These are phyloP conservation scores for Acrobasis consociella DNA, from an alignment of 2,888 invertebrate species.

Conservation along the genomic window DNA sequence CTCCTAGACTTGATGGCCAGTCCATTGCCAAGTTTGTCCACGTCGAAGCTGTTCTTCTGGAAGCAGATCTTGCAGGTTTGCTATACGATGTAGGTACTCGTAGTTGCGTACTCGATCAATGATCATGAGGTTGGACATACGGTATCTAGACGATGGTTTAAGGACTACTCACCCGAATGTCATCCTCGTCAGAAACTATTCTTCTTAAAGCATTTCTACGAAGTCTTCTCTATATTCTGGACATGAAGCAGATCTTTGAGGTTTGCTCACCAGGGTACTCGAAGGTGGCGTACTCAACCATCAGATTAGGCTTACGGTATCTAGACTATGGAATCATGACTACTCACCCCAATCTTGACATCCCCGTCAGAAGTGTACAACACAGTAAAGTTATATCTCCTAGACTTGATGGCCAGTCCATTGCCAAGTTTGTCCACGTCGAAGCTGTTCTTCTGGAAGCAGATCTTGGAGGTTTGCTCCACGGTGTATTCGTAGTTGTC, in stretches of 20 bases:
- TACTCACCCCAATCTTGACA: conserved; percentile 86
- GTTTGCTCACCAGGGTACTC: conserved; percentile 83
- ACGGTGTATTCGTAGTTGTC: conserved; percentile 85
- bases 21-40: conserved; percentile 87
- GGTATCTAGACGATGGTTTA: neutral
- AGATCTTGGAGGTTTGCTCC: conserved; percentile 84
- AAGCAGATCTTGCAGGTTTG: conserved; percentile 84
- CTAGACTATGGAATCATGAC: neutral
- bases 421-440: conserved; percentile 87
- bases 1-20: conserved; percentile 86
- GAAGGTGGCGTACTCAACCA: conserved; percentile 86
- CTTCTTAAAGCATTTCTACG: too few relatives aligned
- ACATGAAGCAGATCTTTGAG: conserved; percentile 82
- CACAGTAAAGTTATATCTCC: conserved; percentile 88
- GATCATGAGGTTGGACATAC: conserved; percentile 83
- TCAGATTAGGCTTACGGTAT: conserved; percentile 79
- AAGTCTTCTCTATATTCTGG: conserved; percentile 47
- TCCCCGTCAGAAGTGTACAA: conserved; percentile 87
- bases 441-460: conserved; percentile 84
- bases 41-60: conserved; percentile 84
- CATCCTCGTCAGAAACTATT: too few relatives aligned
- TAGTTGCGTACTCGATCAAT: conserved; percentile 87
- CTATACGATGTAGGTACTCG: conserved; percentile 81
- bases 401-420: conserved; percentile 86
- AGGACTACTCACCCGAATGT: conserved; percentile 84